A percentile compares a stretch with the other conserved stretches of the same genome.
Evolutionary conservation across 2,113 vertebrate genomes (phyloP).

Genomic region (Varanus komodoensis): DNA sequence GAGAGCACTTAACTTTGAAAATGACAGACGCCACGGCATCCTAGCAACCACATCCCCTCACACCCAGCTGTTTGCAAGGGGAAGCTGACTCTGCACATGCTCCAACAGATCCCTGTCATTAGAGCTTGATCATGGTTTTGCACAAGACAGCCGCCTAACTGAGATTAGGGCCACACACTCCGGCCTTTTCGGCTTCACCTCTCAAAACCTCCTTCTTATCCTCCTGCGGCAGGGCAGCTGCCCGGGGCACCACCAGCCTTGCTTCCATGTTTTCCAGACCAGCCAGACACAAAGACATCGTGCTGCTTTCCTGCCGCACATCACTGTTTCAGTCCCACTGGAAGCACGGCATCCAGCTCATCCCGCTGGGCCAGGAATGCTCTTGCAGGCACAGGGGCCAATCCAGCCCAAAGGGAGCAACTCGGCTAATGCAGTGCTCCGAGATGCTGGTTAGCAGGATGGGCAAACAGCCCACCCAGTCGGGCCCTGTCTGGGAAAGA

Average conservation of each 20-base stretch:
- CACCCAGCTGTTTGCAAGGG: not conserved
- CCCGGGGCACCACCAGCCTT: too few relatives aligned
- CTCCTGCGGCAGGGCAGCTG: too few relatives aligned
- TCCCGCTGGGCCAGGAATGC: accelerated
- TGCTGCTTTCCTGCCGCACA: too few relatives aligned
- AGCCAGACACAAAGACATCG: not conserved
- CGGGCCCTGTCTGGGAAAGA: too few relatives aligned
- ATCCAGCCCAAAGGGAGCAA: not conserved
- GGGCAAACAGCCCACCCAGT: not conserved
- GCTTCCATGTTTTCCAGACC: not conserved
- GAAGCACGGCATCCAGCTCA: not conserved
- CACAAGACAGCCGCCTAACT: not conserved
- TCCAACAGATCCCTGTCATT: too few relatives aligned
- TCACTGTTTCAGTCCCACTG: not conserved
- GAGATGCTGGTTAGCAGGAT: not conserved
- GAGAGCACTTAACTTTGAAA: not conserved
- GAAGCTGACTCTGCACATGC: not conserved
- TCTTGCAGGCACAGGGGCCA: not conserved
- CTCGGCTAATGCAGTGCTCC: too few relatives aligned
- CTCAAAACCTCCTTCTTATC: too few relatives aligned
- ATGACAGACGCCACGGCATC: not conserved
- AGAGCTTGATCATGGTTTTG: not conserved
- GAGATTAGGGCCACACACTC: not conserved
- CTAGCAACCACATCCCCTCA: not conserved
- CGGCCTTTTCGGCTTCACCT: not conserved